phyloP scores from a whole-genome alignment of 2,797 vertebrate genomes.

The Hydrocynus forskahlii region DNA sequence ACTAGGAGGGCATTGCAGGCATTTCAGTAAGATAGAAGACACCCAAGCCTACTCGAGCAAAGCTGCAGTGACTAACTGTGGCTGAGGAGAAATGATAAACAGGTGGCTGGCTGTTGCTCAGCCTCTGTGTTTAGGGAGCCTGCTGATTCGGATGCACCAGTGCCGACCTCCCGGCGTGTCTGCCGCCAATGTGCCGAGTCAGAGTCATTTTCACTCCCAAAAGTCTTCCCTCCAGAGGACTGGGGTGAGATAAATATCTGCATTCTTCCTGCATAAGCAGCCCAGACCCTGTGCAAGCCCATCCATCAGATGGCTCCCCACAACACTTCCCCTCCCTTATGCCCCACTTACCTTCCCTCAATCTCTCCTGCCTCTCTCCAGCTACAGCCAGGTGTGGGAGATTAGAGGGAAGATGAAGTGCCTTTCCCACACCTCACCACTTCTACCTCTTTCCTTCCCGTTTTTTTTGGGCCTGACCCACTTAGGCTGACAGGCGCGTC shows the following conservation, averaged over 20 bases:
- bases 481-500: slow-evolving; percentile 58
- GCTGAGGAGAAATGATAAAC: slow-evolving; percentile 43
- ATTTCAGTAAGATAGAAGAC: not conserved
- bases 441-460: not conserved
- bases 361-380: not conserved
- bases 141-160: slow-evolving; percentile 53
- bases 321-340: not conserved
- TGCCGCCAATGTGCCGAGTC: slow-evolving; percentile 28
- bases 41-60: slow-evolving; percentile 23
- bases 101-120: slow-evolving; percentile 63
- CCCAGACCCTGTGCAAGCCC: slow-evolving; percentile 25
- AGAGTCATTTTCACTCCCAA: slow-evolving; percentile 28
- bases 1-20: too few species aligned
- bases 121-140: slow-evolving; percentile 42
- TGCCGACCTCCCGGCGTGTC: slow-evolving; percentile 25
- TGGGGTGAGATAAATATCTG: slow-evolving; percentile 43
- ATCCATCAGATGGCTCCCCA: slow-evolving; percentile 37
- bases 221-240: slow-evolving; percentile 25
- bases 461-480: slow-evolving; percentile 66
- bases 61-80: slow-evolving; percentile 4
- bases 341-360: slow-evolving; percentile 15
- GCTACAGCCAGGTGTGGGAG: slow-evolving; percentile 19
- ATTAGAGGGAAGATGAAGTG: slow-evolving; percentile 26
- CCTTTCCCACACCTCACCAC: slow-evolving; percentile 23
- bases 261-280: slow-evolving; percentile 24